These are phyloP conservation scores for Hanleya hanleyi DNA, from an alignment of 2,888 invertebrate genomes.

Conservation along the genomic window DNA sequence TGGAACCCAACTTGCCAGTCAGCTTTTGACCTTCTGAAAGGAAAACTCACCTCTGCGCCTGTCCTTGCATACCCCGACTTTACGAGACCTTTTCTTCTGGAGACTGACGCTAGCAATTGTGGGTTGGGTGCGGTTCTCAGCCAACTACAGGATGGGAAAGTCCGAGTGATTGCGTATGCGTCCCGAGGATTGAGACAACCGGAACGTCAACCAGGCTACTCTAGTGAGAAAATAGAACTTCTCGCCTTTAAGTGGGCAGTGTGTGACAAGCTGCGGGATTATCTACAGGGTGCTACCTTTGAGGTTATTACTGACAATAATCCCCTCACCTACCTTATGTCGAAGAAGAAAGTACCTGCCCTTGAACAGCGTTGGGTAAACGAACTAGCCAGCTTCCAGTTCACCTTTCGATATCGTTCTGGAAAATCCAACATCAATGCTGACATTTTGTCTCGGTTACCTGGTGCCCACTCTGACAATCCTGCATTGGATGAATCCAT, in stretches of 20 bases:
- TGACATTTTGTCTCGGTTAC: constrained; percentile 27
- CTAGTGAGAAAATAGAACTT: constrained; percentile 36
- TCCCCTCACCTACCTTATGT: constrained; percentile 16
- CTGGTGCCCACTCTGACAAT: too few relatives aligned
- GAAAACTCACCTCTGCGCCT: constrained; percentile 25
- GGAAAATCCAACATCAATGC: constrained; percentile 24
- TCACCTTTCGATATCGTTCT: constrained; percentile 17
- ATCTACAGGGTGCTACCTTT: constrained; percentile 25
- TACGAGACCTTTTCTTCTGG: constrained; percentile 13
- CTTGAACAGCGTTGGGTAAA: constrained; percentile 35
- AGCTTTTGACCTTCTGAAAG: constrained; percentile 31
- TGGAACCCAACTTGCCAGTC: constrained; percentile 28
- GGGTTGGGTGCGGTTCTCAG: constrained; percentile 32
- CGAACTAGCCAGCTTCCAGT: constrained; percentile 25
- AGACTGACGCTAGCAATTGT: constrained; percentile 22
- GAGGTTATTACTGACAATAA: constrained; percentile 28
- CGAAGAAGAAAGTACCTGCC: constrained; percentile 23
- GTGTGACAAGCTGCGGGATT: constrained; percentile 32
- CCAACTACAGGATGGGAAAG: constrained; percentile 22
- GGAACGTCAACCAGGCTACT: constrained; percentile 26
- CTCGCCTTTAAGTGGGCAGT: constrained; percentile 40
- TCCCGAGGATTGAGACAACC: constrained; percentile 20
- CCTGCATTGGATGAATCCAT: too few relatives aligned
- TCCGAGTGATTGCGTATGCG: constrained; percentile 31
- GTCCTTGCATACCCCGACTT: constrained; percentile 34